phyloP scores from a whole-genome alignment of 2,888 invertebrate species.

The Nephrocerus scutellatus region DNA sequence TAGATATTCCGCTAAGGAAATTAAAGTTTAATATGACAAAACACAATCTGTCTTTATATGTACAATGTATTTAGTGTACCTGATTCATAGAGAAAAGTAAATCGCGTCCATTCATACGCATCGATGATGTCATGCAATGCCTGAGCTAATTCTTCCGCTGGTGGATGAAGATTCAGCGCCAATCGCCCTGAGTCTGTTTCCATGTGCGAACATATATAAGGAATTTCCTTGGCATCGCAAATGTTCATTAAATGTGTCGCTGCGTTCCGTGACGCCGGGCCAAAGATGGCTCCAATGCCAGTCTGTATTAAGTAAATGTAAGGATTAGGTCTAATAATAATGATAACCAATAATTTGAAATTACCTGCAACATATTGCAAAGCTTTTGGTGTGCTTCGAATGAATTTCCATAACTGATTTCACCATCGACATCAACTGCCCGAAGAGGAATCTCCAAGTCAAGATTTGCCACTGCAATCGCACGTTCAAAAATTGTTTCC shows the following conservation, averaged over 20 bases:
- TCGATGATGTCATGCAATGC: conserved; percentile 62
- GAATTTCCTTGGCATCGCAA: conserved; percentile 75
- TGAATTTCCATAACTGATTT: conserved; percentile 51
- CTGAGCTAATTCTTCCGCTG: conserved; percentile 54
- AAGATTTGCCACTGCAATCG: conserved; percentile 37
- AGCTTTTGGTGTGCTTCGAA: conserved; percentile 51
- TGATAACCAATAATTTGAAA: conserved; percentile 4
- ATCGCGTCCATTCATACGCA: conserved; percentile 72
- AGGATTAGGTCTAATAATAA: neutral
- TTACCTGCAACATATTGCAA: conserved; percentile 52
- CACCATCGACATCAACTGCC: conserved; percentile 29
- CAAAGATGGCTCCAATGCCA: conserved; percentile 76
- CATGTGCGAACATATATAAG: conserved; percentile 73
- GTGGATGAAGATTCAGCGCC: conserved; percentile 65
- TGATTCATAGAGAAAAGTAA: conserved; percentile 63
- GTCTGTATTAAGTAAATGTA: conserved; percentile 40
- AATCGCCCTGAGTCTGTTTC: conserved; percentile 54
- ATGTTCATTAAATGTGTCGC: conserved; percentile 73
- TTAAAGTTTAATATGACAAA: too few species aligned
- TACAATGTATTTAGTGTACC: conserved; percentile 22
- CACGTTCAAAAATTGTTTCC: conserved; percentile 36
- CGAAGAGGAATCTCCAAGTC: conserved; percentile 33
- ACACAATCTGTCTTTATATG: too few species aligned
- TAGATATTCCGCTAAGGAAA: conserved; percentile 50
- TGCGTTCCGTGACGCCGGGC: conserved; percentile 62